Conservation (phyloP, 1,140 invertebrate genomes). For the Plectrocnemia conspersa region DNA sequence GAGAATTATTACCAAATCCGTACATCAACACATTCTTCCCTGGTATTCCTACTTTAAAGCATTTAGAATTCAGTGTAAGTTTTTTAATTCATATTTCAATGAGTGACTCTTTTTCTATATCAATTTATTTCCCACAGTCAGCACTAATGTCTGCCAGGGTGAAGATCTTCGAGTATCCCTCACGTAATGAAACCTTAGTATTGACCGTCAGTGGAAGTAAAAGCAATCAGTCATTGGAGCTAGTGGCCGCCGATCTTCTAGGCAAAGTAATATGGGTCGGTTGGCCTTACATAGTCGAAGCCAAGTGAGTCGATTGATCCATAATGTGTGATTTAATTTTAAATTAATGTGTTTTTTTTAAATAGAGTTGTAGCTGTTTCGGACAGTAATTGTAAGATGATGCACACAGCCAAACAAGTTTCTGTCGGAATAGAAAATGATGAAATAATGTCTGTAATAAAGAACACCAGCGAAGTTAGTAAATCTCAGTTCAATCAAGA, state of each 20-base stretch:
- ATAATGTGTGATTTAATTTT: conserved; percentile 2
- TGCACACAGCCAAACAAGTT: conserved; percentile 37
- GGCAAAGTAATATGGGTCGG: conserved; percentile 72
- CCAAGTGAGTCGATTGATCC: conserved; percentile 45
- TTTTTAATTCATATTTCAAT: neutral
- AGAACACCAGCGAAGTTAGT: conserved; percentile 17
- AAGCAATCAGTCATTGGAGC: conserved; percentile 39
- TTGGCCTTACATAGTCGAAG: conserved; percentile 87
- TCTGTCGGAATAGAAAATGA: conserved; percentile 40
- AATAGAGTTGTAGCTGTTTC: conserved; percentile 57
- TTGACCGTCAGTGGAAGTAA: conserved; percentile 53
- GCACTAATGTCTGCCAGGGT: conserved; percentile 64
- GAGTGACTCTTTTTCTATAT: neutral
- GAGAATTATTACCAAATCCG: conserved; percentile 69
- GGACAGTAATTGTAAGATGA: conserved; percentile 48
- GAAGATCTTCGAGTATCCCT: conserved; percentile 83
- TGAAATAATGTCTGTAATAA: conserved; percentile 25
- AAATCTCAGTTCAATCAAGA: conserved; percentile 15
- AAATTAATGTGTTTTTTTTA: conserved; percentile 17
- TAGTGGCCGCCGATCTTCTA: conserved; percentile 59
- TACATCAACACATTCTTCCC: conserved; percentile 70
- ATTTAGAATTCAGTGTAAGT: conserved; percentile 71
- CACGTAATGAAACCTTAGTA: conserved; percentile 78
- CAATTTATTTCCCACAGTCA: conserved; percentile 49
- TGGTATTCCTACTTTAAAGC: conserved; percentile 86